A percentile compares a stretch with the other conserved stretches of the same genome.
Evolutionary conservation across 2,797 vertebrate species (phyloP).

Genomic region (Falco peregrinus): DNA sequence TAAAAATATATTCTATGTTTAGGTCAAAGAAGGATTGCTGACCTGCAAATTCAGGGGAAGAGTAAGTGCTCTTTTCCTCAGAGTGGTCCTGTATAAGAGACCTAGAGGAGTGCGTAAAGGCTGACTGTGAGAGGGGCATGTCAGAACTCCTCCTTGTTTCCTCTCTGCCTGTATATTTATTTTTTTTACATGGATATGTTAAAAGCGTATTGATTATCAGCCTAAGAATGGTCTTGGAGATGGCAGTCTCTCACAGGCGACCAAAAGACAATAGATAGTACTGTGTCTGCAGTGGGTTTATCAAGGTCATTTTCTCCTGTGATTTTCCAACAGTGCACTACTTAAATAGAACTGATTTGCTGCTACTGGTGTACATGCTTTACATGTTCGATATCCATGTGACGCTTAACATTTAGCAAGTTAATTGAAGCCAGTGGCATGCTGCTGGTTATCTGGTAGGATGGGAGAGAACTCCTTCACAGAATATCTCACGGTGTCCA

Average conservation of each 20-base stretch:
- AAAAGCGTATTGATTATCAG: background rate
- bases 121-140: background rate
- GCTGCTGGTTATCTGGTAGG: background rate
- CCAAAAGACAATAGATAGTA: background rate
- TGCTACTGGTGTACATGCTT: background rate
- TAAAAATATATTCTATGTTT: background rate
- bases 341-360: background rate
- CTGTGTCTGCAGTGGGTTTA: background rate
- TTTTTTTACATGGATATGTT: background rate
- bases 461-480: background rate
- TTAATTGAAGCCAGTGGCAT: background rate
- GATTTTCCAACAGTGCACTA: background rate
- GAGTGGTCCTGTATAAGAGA: background rate
- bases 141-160: background rate
- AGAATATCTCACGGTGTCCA: background rate
- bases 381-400: background rate
- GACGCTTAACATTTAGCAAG: background rate
- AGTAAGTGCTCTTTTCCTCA: background rate
- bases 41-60: background rate
- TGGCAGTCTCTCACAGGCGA: background rate
- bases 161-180: background rate
- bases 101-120: background rate
- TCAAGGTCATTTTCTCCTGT: background rate
- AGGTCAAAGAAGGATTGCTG: background rate
- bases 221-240: background rate